Conservation (phyloP, 1,140 invertebrate genomes). For the Scaptomyza graminum region DNA sequence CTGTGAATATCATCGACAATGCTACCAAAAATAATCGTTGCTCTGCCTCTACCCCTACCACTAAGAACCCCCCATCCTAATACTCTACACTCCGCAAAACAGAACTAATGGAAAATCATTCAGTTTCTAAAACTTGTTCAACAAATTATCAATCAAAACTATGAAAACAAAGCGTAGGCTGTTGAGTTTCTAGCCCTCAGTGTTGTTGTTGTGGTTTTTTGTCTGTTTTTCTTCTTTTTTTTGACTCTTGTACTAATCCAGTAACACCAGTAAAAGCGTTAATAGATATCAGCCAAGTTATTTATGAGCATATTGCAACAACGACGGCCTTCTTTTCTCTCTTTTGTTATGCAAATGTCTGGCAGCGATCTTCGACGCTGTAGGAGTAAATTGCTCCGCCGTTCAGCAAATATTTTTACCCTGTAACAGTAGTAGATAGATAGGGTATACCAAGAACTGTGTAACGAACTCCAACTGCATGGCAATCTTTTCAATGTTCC, state of each 20-base stretch:
- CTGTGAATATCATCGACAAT: constrained; percentile 66
- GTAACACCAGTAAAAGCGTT: constrained; percentile 71
- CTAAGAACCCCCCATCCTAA: not conserved
- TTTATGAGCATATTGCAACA: constrained; percentile 55
- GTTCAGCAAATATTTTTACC: constrained; percentile 48
- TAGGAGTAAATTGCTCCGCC: constrained; percentile 78
- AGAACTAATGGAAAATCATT: constrained; percentile 15
- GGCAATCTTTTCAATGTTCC: not conserved
- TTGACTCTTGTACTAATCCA: constrained; percentile 65
- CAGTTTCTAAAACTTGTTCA: constrained; percentile 18
- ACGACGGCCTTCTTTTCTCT: constrained; percentile 25
- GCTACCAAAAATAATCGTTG: constrained; percentile 22
- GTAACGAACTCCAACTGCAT: no score
- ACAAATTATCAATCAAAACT: constrained; percentile 37
- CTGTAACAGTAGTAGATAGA: not conserved
- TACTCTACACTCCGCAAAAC: not conserved
- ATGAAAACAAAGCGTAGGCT: constrained; percentile 9
- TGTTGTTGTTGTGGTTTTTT: constrained; percentile 3
- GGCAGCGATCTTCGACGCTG: constrained; percentile 39
- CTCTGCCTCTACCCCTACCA: not conserved
- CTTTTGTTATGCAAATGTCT: constrained; percentile 65
- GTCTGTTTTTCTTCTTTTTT: no score
- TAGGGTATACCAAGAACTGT: not conserved
- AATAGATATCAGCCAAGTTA: constrained; percentile 81
- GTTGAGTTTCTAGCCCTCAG: not conserved